phyloP scores from a whole-genome alignment of 1,140 invertebrate genomes.

The Cyclina sinensis region DNA sequence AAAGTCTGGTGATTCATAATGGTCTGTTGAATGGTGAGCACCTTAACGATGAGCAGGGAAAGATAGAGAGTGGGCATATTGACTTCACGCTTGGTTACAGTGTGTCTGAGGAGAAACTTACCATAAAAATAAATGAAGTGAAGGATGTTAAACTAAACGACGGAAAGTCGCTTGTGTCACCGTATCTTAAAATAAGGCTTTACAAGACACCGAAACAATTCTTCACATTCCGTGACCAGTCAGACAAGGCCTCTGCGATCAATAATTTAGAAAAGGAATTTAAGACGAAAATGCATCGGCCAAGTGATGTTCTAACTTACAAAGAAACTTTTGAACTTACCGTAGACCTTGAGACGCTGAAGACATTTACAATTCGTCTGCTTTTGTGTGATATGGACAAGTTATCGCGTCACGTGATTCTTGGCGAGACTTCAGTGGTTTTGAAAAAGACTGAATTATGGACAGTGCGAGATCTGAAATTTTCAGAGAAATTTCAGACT shows the following conservation, averaged over 20 bases:
- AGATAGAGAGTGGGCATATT: constrained; percentile 16
- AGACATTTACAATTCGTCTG: constrained; percentile 87
- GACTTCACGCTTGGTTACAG: constrained; percentile 35
- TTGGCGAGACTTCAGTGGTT: constrained; percentile 89
- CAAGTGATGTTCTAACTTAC: constrained; percentile 90
- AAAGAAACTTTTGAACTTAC: constrained; percentile 91
- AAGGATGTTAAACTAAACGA: constrained; percentile 53
- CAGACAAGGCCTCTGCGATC: constrained; percentile 56
- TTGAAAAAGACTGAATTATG: constrained; percentile 88
- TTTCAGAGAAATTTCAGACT: constrained; percentile 58
- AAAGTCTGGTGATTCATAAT: background rate
- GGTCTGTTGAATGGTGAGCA: constrained; percentile 8
- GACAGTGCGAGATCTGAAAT: constrained; percentile 87
- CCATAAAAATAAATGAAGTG: constrained; percentile 45
- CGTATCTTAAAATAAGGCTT: constrained; percentile 76
- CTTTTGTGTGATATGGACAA: constrained; percentile 89
- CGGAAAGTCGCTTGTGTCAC: constrained; percentile 62
- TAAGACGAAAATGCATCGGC: constrained; percentile 88
- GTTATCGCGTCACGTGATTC: constrained; percentile 88
- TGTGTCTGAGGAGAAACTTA: constrained; percentile 45
- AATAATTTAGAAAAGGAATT: constrained; percentile 76
- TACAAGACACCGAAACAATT: constrained; percentile 75
- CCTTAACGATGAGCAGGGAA: background rate
- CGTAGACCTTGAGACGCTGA: constrained; percentile 87
- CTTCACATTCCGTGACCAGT: constrained; percentile 61